Percentiles rank a stretch among this genome's conserved stretches.
phyloP scores from a whole-genome alignment of 2,888 invertebrate genomes.

The Bursaphelenchus okinawaensis region DNA sequence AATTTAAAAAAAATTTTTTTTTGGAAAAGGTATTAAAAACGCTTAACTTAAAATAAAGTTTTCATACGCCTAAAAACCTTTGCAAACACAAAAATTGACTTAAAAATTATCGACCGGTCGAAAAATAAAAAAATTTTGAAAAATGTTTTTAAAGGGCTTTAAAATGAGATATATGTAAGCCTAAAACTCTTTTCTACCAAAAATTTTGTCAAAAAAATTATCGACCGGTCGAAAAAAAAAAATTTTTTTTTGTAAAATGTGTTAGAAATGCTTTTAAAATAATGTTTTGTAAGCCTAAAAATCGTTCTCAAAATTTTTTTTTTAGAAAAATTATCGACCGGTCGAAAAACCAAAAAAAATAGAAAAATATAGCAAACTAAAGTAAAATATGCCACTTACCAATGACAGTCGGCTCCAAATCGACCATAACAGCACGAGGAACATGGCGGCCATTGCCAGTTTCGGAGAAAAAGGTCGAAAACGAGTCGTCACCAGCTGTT shows the following conservation, averaged over 20 bases:
- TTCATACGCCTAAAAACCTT: no score
- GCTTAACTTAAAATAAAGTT: background rate
- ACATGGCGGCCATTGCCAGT: slow-evolving; percentile 94
- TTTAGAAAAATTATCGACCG: background rate
- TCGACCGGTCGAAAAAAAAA: background rate
- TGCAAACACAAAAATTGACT: background rate
- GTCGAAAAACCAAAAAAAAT: background rate
- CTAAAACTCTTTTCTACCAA: background rate
- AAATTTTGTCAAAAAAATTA: no score
- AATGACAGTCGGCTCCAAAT: slow-evolving; percentile 91
- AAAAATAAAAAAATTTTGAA: background rate
- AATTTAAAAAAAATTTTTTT: background rate
- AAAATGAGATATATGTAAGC: no score
- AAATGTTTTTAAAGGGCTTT: no score
- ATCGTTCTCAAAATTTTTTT: background rate
- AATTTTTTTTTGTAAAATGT: background rate
- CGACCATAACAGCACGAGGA: slow-evolving; percentile 87
- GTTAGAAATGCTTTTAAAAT: slow-evolving; percentile 11
- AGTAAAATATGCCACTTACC: slow-evolving; percentile 63
- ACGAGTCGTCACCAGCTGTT: slow-evolving; percentile 72
- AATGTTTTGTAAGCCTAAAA: background rate
- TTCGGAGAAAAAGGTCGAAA: slow-evolving; percentile 75
- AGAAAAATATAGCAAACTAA: background rate
- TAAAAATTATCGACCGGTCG: background rate
- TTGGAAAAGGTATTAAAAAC: background rate